Evolutionary conservation across 2,888 invertebrate species (phyloP).

Genomic region (Dascillus cervinus): DNA sequence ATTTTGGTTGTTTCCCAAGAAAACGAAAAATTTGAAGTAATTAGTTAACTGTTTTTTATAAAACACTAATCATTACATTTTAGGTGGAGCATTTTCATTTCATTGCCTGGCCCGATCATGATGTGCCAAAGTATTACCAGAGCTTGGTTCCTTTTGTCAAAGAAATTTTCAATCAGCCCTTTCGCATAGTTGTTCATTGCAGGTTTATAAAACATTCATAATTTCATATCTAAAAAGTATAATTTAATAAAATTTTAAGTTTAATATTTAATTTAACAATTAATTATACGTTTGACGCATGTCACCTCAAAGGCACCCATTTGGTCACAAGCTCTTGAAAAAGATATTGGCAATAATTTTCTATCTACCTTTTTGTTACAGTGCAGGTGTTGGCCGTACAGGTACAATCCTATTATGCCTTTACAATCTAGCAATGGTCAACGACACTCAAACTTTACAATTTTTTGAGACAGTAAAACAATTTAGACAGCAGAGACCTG

Average conservation of each 20-base stretch:
- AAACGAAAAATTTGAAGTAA: too few relatives aligned
- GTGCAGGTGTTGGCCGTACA: conserved; percentile 52
- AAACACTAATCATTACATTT: too few relatives aligned
- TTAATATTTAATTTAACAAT: too few relatives aligned
- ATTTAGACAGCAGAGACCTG: conserved; percentile 29
- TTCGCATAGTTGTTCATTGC: conserved; percentile 49
- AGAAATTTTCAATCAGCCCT: conserved; percentile 34
- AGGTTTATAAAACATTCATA: conserved; percentile 21
- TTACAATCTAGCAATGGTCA: conserved; percentile 43
- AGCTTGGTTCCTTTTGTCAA: conserved; percentile 12
- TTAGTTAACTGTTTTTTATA: too few relatives aligned
- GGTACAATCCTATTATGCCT: conserved; percentile 52
- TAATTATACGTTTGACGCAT: too few relatives aligned
- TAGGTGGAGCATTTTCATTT: conserved; percentile 45
- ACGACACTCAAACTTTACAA: conserved; percentile 33
- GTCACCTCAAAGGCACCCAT: too few relatives aligned
- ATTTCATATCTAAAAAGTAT: too few relatives aligned
- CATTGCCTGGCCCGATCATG: conserved; percentile 47
- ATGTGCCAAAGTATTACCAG: conserved; percentile 35
- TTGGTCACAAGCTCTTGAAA: too few relatives aligned
- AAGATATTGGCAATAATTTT: too few relatives aligned
- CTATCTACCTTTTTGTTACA: too few relatives aligned
- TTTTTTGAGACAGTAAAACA: conserved; percentile 26
- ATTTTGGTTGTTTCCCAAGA: conserved; percentile 28
- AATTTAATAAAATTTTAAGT: too few relatives aligned